Conservation (phyloP, 1,140 invertebrate species). For the Armadillidium nasatum region DNA sequence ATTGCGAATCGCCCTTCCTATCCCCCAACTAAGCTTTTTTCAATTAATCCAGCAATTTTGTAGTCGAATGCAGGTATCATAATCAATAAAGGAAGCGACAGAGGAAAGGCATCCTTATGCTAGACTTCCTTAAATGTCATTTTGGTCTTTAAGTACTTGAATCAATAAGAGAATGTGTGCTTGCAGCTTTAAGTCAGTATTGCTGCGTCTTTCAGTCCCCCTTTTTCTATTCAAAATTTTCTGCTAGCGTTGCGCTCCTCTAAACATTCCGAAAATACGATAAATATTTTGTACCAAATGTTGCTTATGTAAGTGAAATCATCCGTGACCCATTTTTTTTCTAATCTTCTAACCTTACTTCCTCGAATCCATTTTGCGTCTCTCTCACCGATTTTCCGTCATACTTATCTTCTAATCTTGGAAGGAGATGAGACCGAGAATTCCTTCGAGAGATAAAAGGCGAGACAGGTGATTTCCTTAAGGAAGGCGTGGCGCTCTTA, state of each 20-base stretch:
- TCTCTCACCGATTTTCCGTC: background rate
- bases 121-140: background rate
- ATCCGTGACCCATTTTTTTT: too few relatives aligned
- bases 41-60: slow-evolving; percentile 4
- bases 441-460: background rate
- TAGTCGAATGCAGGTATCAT: slow-evolving; percentile 1
- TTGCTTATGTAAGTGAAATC: too few relatives aligned
- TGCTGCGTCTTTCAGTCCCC: background rate
- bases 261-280: too few relatives aligned
- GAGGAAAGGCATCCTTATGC: background rate
- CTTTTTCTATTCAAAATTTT: background rate
- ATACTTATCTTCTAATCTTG: background rate
- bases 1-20: too few relatives aligned
- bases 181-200: slow-evolving; percentile 9
- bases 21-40: background rate
- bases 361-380: background rate
- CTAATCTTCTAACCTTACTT: background rate
- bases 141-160: background rate
- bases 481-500: background rate
- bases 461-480: background rate
- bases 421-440: background rate
- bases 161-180: slow-evolving; percentile 7
- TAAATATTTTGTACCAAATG: too few relatives aligned
- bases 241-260: too few relatives aligned
- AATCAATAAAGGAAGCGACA: background rate